Evolutionary conservation across 2,797 vertebrate genomes (phyloP).

Genomic region (Lagothrix lagotricha): DNA sequence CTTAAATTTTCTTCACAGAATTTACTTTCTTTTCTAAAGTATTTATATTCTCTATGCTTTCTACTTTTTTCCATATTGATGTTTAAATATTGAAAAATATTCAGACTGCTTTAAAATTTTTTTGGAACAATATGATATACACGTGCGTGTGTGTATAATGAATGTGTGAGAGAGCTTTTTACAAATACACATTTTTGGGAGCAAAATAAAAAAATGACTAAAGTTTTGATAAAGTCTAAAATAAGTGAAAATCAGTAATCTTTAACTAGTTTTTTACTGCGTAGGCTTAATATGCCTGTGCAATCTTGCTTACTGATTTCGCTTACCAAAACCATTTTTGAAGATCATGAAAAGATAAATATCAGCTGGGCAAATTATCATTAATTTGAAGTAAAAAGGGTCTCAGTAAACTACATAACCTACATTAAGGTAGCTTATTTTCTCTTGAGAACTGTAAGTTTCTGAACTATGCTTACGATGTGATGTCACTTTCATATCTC

Average conservation of each 20-base stretch:
- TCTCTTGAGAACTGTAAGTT: background rate
- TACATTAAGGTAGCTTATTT: background rate
- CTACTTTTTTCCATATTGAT: background rate
- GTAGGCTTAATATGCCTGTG: background rate
- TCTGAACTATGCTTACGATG: background rate
- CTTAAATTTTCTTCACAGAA: slow-evolving; percentile 9
- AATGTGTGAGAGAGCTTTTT: background rate
- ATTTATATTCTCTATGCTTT: background rate
- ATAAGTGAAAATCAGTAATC: slow-evolving; percentile 35
- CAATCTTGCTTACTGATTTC: slow-evolving; percentile 22
- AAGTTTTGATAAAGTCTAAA: slow-evolving; percentile 35
- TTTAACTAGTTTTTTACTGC: slow-evolving; percentile 3
- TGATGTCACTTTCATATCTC: background rate
- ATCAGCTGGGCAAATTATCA: background rate
- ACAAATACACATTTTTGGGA: slow-evolving; percentile 27
- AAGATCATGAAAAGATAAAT: slow-evolving; percentile 6
- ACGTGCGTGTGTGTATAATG: background rate
- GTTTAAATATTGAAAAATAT: slow-evolving; percentile 51
- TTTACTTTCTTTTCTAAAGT: slow-evolving; percentile 53
- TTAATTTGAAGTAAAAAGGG: slow-evolving; percentile 28
- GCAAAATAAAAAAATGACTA: background rate
- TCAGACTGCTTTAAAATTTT: background rate
- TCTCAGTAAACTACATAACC: slow-evolving; percentile 39
- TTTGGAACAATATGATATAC: background rate
- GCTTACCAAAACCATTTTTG: slow-evolving; percentile 4